Base-by-base conservation (phyloP, 2,888 invertebrate species). In the Hypsopygia costalis region DNA sequence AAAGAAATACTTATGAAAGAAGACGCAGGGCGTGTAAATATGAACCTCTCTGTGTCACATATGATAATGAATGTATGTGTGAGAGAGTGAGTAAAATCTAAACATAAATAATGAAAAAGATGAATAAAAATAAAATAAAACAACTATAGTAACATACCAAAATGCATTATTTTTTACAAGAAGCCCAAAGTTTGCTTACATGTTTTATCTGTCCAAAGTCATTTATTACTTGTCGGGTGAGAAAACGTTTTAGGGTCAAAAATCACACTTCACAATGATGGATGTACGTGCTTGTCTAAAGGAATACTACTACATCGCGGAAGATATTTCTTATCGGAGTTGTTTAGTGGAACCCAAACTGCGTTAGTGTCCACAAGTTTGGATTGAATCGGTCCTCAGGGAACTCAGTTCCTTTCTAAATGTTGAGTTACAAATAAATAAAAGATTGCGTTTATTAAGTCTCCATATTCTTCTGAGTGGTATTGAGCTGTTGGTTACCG, bases 401-500 rank as follows among this genome's bases (percentile, higher is more conserved):
- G 32, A 32, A 32, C 12, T 25, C n/a, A 22, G 10, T 32, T 32
- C 9, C 32, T 34, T 34, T 34, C 11, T 7, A 34, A 32, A 16
- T 9, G 9, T 25, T 32, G 9, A 32, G 32, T 32, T 20, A 32
- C 32, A 32, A 32, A 32, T 32, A 32, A 32, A 32, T 16, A 11
- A 16, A n/a, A 9, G 20, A 9, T 32, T 8, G 16, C 11, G 32
- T 32, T 32, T 12, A 16, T 20, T 9, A 5, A 32, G 8, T 16
- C 9, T 32, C 3, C 32, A 32, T 39, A 25, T 27, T 35, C 12
- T 25, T 6, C 11, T 8, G 10, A 8, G 9, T 10, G 7, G 27
- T 35, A 35, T 11, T 25, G 8, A 11, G 25, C 11, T 6, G 20
- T 12, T 7, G 33, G 28, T 10, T 5, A 16, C n/a, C 46, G 53